A percentile compares a stretch with the other conserved stretches of the same genome.
Conservation (phyloP, 2,888 invertebrate species). For the Gibbula magus region DNA sequence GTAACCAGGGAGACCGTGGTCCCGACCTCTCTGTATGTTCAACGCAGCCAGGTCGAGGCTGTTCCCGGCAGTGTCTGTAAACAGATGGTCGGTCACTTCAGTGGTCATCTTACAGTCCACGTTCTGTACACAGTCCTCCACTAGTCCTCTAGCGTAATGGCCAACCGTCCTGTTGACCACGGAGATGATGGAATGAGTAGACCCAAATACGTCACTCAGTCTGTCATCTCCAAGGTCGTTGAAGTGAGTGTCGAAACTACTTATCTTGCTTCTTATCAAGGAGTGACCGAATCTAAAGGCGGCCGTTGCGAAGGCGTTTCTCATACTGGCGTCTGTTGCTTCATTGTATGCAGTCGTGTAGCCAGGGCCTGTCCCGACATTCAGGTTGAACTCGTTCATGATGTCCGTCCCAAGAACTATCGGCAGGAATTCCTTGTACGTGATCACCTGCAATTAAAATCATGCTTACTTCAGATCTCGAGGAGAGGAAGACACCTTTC, state of each 20-base stretch:
- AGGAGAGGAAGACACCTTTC: too few species aligned
- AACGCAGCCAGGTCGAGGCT: slow-evolving; percentile 87
- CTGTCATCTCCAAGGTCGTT: neutral
- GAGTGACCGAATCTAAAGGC: slow-evolving; percentile 8
- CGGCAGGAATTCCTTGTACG: slow-evolving; percentile 3
- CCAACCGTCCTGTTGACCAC: neutral
- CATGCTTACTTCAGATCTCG: too few species aligned
- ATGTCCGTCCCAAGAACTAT: neutral
- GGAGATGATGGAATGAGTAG: neutral
- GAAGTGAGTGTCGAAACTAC: neutral
- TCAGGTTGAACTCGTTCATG: neutral
- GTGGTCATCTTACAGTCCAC: neutral
- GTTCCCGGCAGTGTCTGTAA: slow-evolving; percentile 76
- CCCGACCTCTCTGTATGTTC: slow-evolving; percentile 91
- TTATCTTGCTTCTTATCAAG: neutral
- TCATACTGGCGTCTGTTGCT: neutral
- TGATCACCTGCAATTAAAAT: neutral
- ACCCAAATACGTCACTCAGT: neutral
- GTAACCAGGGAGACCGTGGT: slow-evolving; percentile 90
- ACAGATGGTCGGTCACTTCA: slow-evolving; percentile 79
- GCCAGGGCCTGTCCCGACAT: neutral
- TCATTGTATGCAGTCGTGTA: neutral
- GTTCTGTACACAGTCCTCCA: neutral
- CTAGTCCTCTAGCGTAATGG: neutral
- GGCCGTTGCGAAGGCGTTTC: slow-evolving; percentile 9